Percentiles rank a stretch among this genome's conserved stretches.
These are phyloP conservation scores for Nautilus pompilius DNA, from an alignment of 1,140 invertebrate genomes.

Conservation along the genomic window DNA sequence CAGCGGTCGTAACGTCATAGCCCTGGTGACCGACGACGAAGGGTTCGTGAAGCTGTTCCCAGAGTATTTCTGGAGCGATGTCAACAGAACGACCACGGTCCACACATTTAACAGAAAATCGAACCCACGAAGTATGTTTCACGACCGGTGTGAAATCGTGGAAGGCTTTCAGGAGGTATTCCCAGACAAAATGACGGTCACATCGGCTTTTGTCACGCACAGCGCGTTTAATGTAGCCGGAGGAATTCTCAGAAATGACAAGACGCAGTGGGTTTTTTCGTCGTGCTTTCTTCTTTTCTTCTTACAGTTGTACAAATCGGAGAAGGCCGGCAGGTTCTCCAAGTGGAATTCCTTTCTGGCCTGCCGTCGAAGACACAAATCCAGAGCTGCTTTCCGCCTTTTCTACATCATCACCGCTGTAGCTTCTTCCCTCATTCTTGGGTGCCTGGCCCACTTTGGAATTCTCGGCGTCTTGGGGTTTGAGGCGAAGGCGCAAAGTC, in stretches of 20 bases:
- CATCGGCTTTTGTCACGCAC: neutral
- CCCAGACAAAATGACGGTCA: neutral
- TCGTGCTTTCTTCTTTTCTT: no score
- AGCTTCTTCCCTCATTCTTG: no score
- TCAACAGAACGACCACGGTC: neutral
- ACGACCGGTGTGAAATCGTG: neutral
- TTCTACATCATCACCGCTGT: no score
- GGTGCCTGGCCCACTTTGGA: no score
- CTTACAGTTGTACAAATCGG: no score
- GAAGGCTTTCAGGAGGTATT: neutral
- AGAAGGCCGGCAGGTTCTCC: no score
- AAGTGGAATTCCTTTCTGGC: no score
- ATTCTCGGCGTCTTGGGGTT: neutral
- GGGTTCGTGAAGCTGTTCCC: neutral
- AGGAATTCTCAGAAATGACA: neutral
- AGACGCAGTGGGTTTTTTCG: neutral
- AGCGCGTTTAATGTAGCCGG: neutral
- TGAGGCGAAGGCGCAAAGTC: neutral
- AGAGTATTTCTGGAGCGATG: constrained; percentile 4
- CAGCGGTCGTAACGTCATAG: neutral
- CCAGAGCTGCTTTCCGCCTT: no score
- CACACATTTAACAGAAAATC: neutral
- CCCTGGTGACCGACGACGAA: neutral
- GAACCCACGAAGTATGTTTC: constrained; percentile 1
- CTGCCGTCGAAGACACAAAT: no score